A percentile compares a stretch with the other conserved stretches of the same genome.
Conservation (phyloP, 2,797 vertebrate species). For the Petrocephalus sullivani region DNA sequence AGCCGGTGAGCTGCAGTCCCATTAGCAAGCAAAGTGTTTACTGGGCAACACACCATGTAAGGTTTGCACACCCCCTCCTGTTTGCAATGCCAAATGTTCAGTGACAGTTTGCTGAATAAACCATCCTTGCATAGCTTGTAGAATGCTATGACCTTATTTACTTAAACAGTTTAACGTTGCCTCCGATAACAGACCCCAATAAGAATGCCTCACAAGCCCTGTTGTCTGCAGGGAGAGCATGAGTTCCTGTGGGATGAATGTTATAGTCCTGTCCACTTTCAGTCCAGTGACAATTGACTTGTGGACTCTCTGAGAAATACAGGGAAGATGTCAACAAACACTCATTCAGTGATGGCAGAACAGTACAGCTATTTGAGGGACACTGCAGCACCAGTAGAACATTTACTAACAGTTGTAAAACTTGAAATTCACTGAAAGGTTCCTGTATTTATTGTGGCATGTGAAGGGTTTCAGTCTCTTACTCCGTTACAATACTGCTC, state of each 20-base stretch:
- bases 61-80: background rate
- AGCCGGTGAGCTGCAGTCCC: background rate
- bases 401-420: background rate
- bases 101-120: background rate
- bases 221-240: background rate
- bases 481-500: background rate
- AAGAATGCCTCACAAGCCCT: background rate
- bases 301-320: background rate
- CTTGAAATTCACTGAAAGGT: background rate
- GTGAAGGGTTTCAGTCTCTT: background rate
- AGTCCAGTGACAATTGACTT: background rate
- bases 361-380: background rate
- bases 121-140: background rate
- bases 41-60: background rate
- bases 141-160: background rate
- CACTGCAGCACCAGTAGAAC: background rate
- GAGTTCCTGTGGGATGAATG: background rate
- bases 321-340: background rate
- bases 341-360: background rate
- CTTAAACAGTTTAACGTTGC: background rate
- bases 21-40: background rate
- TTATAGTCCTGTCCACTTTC: background rate
- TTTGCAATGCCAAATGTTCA: background rate
- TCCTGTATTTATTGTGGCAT: background rate
- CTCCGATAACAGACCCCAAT: background rate